Conservation (phyloP, 2,113 vertebrate genomes). For the Notothenia coriiceps region DNA sequence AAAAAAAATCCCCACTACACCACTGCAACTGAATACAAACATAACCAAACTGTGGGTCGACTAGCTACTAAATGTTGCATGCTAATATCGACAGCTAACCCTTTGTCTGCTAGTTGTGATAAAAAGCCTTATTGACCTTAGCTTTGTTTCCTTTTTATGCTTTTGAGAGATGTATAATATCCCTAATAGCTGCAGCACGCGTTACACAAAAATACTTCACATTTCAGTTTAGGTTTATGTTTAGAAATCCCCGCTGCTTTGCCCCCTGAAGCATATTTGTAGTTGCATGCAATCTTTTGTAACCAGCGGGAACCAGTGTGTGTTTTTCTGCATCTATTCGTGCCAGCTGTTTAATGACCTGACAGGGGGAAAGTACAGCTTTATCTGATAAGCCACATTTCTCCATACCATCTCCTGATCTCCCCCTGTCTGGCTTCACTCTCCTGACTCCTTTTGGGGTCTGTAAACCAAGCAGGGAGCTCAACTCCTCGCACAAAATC, state of each 20-base stretch:
- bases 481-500: conserved; percentile 33
- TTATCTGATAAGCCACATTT: conserved; percentile 60
- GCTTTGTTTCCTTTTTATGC: neutral
- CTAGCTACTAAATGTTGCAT: no score
- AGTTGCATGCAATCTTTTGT: neutral
- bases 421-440: conserved; percentile 21
- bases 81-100: no score
- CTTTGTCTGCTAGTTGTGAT: no score
- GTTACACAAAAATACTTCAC: neutral
- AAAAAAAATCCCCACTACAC: no score
- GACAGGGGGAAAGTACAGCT: conserved; percentile 35
- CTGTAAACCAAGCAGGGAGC: conserved; percentile 48
- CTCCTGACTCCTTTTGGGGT: conserved; percentile 16
- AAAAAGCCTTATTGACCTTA: no score
- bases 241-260: neutral
- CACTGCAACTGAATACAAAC: no score
- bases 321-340: neutral
- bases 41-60: no score
- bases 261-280: neutral
- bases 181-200: neutral
- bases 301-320: neutral
- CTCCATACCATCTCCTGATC: conserved; percentile 39
- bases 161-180: neutral
- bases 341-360: conserved; percentile 44
- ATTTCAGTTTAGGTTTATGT: neutral